Base-by-base conservation (phyloP, 2,888 invertebrate genomes). In the Rhimphoctona megacephalus region DNA sequence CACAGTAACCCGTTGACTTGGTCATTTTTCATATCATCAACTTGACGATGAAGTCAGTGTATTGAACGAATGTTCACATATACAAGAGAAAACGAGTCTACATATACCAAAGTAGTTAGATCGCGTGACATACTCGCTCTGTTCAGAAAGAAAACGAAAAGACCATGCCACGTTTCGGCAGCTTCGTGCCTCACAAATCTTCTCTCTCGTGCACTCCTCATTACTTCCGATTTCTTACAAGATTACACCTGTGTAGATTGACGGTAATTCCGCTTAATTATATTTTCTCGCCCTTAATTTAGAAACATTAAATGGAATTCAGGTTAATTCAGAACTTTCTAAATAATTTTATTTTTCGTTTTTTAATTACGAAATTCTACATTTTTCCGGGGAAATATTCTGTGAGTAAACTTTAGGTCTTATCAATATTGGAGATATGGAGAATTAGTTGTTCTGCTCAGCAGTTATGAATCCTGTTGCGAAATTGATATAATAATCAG, bases 101-200 rank as follows among this genome's bases (percentile, higher is more conserved):
- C 6, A 69, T 39, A 25, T 52, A n/a, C 25, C 7, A 52, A 25
- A 79, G 69, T 14, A 11, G 30, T 70, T 46, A 33, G 76, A 76
- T 76, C 82, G 82, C 82, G 82, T 82, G 82, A 76, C 82, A 82
- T n/a, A 74, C 52, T 81, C 81, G 39, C 67, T 81, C 33, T 67
- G 76, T 69, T 69, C 82, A 76, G 82, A 69, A 82, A 82, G 82
- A 82, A 82, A 82, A 76, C 69, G 82, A 82, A 82, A 82, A 67
- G 54, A n/a, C n/a, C 19, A 30, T 52, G 52, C 57, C 74, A 67
- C 74, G 81, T 81, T 81, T 81, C 81, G 74, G 81, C 54, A 69
- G 82, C 69, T 76, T 76, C 82, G 76, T 76, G 82, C 82, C 69
- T 69, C 82, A 76, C 76, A 76, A 82, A 69, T 82, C 76, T 69